phyloP scores from a whole-genome alignment of 2,113 vertebrate species.

The Colaptes auratus region DNA sequence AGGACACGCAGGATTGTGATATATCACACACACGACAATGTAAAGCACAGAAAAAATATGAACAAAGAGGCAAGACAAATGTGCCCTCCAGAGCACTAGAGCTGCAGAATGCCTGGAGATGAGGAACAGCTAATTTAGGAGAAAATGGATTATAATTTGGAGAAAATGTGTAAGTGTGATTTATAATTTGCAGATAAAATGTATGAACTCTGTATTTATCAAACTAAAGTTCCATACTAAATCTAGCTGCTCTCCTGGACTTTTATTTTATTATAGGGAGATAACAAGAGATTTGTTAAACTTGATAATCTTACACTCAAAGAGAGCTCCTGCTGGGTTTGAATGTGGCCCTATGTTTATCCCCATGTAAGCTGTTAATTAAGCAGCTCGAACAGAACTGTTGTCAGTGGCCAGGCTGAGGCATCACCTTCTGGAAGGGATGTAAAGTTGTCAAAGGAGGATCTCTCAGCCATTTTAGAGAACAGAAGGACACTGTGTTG shows the following conservation, averaged over 20 bases:
- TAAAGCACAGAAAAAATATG: slow-evolving; percentile 7
- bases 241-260: neutral
- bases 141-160: neutral
- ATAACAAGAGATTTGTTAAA: neutral
- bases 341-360: neutral
- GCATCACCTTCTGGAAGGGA: neutral
- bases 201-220: neutral
- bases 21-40: neutral
- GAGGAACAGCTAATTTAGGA: neutral
- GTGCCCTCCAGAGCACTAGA: neutral
- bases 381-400: neutral
- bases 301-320: neutral
- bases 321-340: neutral
- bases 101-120: neutral
- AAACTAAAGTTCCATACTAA: neutral
- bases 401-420: neutral
- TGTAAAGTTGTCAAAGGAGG: neutral
- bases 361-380: neutral
- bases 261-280: neutral
- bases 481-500: neutral
- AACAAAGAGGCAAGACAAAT: slow-evolving; percentile 4
- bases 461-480: neutral
- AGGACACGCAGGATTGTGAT: neutral
- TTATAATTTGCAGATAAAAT: slow-evolving; percentile 11
- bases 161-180: neutral